Base-by-base conservation (phyloP, 35 echinoderm and acorn worm species). In the Anneissia japonica region DNA sequence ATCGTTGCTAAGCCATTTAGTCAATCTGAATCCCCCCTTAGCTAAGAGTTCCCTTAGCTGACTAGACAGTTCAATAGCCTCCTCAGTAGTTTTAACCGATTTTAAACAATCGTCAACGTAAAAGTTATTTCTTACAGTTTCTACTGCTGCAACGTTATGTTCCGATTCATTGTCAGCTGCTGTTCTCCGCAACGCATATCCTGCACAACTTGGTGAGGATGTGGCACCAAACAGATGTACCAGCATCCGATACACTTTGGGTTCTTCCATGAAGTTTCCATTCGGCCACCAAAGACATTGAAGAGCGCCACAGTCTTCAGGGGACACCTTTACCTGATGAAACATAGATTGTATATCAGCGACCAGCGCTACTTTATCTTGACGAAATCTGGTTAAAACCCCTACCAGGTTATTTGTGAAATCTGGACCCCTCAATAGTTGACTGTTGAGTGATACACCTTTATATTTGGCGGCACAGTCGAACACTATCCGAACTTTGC, bases 401-500 rank as follows among this genome's bases (percentile, higher is more conserved):
- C 86, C 86, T 1, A 87, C 9, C 39, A 87, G 75, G 34, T 36
- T 78, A 79, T 87, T 80, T 43, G 86, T 87, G 76, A 35, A 46
- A 31, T 87, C 39, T 0, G 76, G 77, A 4, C 86, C 86, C 64
- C 80, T 36, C 19, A 80, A 55, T 40, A 87, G 77, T 74, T 85
- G 82, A 23, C 79, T 28, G 32, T 93, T 93, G 10, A 84, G 37
- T 37, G 86, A 85, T 17, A 73, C 85, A 21, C 79, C 87, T n/a
- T 88, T 30, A 74, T 84, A 93, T 72, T 31, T 79, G 30, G 93
- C 85, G 4, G 93, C 73, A 77, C 26, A 11, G 40, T 91, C 85
- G 39, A 78, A 95, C 0, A 91, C 84, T 13, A 94, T 82, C n/a
- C 93, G 73, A 0, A 88, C 74, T 43, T 94, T 94, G 12, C 78